Evolutionary conservation across 2,797 vertebrate species (phyloP).

Genomic region (Chaetophractus vellerosus): DNA sequence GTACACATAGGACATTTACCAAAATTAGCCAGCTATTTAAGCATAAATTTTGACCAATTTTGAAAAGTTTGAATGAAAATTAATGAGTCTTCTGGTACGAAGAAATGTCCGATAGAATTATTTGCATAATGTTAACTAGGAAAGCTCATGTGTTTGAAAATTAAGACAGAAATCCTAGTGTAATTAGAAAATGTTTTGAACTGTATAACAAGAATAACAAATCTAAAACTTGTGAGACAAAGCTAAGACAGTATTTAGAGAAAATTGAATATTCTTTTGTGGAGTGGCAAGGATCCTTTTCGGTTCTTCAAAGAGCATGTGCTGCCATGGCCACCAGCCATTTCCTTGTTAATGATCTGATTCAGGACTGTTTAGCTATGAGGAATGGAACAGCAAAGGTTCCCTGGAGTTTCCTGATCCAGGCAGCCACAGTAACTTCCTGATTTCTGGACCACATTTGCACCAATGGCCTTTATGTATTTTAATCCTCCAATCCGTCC

Average conservation of each 20-base stretch:
- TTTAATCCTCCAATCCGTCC: background rate
- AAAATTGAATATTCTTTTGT: background rate
- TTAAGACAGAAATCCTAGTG: background rate
- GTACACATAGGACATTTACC: background rate
- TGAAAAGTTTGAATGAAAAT: background rate
- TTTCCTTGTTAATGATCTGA: background rate
- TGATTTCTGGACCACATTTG: background rate
- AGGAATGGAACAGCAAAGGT: background rate
- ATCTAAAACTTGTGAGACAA: background rate
- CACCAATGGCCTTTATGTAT: background rate
- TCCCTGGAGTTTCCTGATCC: background rate
- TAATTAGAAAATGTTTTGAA: background rate
- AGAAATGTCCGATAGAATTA: background rate
- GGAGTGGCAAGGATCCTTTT: background rate
- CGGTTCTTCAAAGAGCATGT: background rate
- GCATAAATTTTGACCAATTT: constrained; percentile 19
- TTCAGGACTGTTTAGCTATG: background rate
- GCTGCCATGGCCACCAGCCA: rapidly evolving
- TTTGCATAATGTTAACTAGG: background rate
- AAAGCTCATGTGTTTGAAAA: background rate
- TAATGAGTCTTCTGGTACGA: background rate
- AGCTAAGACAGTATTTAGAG: background rate
- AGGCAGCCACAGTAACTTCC: background rate
- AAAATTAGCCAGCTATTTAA: background rate
- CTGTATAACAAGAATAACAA: background rate